Conservation (phyloP, 2,888 invertebrate species). For the Bimastos eiseni region DNA sequence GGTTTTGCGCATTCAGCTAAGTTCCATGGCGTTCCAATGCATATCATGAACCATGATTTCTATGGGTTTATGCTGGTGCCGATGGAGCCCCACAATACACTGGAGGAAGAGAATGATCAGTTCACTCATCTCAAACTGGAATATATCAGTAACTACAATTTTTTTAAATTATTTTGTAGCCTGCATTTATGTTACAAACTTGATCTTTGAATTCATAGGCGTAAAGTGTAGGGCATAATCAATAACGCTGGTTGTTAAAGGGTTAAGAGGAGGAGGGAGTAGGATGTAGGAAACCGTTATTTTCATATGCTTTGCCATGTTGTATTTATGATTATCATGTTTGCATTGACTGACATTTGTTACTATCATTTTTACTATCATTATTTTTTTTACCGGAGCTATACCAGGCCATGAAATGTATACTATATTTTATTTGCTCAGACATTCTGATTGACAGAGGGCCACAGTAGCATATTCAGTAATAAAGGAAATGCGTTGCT, state of each 20-base stretch:
- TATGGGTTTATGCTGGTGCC: constrained; percentile 86
- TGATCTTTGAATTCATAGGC: neutral
- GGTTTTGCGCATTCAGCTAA: constrained; percentile 71
- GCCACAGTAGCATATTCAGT: neutral
- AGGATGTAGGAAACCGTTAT: no score
- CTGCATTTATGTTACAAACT: neutral
- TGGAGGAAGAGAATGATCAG: constrained; percentile 42
- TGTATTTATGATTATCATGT: neutral
- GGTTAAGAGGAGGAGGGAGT: neutral
- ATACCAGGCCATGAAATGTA: neutral
- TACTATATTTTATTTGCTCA: neutral
- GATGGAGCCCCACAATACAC: constrained; percentile 67
- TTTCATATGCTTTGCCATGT: neutral
- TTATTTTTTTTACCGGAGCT: no score
- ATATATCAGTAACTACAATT: constrained; percentile 38
- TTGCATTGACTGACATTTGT: neutral
- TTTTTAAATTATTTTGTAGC: neutral
- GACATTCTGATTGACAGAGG: neutral
- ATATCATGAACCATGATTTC: constrained; percentile 77
- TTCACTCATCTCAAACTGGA: constrained; percentile 43
- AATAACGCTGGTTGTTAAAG: no score
- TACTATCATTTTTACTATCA: no score
- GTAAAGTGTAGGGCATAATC: no score
- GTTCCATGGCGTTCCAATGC: constrained; percentile 61
- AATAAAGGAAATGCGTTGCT: neutral